Base-by-base conservation (phyloP, 2,113 vertebrate genomes). In the Porphyrio hochstetteri region DNA sequence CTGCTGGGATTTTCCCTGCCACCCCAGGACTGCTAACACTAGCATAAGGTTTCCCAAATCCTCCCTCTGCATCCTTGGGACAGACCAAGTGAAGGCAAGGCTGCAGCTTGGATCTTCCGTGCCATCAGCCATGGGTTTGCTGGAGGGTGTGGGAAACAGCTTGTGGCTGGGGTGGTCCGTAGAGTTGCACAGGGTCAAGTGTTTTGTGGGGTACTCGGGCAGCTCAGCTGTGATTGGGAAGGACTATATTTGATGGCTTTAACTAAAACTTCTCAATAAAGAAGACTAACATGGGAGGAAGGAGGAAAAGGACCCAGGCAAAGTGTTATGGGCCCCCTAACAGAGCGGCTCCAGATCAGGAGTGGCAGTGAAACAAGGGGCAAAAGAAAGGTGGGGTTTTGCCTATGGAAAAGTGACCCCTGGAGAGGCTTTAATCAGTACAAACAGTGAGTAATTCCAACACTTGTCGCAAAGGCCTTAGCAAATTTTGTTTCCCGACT, bases 81-180 rank as follows among this genome's bases (percentile, higher is more conserved):
- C 6, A 31, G 42, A 42, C 4, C 2, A 0, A 7, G 6, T 4
- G 59, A 42, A 46, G 50, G 59, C 59, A 61, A 12, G 44, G 36
- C n/a, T 35, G 57, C 36, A 57, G 29, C 17, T 76, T 60, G 4
- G 59, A 48, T 35, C 4, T 82, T 10, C 61, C 15, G 7, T 5
- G 0, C 24, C 4, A 1, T 7, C 55, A 63, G 33, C 64, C 27
- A 5, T 1, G 35, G 76, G 13, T 42, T 74, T 77, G 81, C 70
- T 71, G 38, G 52, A 71, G 29, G 46, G 36, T 8, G 61, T 67
- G 80, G 70, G 79, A 60, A 76, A 23, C 0, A 7, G 40, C 46
- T 63, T 6, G 27, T 60, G 82, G 82, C 71, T n/a, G 57, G 42
- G 42, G 23, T 10, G 63, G 55, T 9, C 69, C 29, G 42, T 25